A percentile compares a stretch with the other conserved stretches of the same genome.
phyloP scores from a whole-genome alignment of 2,113 vertebrate species.

The Upupa epops region DNA sequence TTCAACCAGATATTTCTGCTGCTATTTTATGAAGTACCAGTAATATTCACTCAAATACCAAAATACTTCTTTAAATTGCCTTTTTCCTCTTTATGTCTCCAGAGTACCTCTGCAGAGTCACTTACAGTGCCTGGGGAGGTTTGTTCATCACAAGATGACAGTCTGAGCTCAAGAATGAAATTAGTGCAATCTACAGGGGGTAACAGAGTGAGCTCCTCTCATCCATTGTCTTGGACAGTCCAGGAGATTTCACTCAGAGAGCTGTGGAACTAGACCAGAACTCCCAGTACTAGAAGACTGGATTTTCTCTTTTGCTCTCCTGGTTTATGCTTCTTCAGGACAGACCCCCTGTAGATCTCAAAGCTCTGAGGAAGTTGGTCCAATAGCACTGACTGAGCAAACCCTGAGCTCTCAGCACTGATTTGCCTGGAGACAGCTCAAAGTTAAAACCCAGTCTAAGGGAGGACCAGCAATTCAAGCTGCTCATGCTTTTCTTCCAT shows the following conservation, averaged over 20 bases:
- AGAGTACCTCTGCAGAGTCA: neutral
- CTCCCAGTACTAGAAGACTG: neutral
- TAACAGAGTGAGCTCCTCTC: neutral
- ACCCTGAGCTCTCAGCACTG: neutral
- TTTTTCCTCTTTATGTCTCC: neutral
- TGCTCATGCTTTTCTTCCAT: neutral
- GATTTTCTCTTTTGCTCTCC: neutral
- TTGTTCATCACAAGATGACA: neutral
- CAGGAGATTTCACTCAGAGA: neutral
- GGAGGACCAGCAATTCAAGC: neutral
- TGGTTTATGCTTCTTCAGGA: neutral
- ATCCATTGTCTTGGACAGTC: neutral
- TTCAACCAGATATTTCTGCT: neutral
- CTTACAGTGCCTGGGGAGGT: neutral
- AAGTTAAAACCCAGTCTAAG: neutral
- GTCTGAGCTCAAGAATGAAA: neutral
- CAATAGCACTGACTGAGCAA: neutral
- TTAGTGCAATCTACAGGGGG: neutral
- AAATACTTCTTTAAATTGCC: neutral
- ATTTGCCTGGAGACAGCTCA: neutral
- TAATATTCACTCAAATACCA: neutral
- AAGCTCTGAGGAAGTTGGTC: neutral
- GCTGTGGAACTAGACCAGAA: neutral
- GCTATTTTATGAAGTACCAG: neutral
- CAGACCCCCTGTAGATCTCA: neutral